Base-by-base conservation (phyloP, 1,140 invertebrate genomes). In the Pogonus chalceus region DNA sequence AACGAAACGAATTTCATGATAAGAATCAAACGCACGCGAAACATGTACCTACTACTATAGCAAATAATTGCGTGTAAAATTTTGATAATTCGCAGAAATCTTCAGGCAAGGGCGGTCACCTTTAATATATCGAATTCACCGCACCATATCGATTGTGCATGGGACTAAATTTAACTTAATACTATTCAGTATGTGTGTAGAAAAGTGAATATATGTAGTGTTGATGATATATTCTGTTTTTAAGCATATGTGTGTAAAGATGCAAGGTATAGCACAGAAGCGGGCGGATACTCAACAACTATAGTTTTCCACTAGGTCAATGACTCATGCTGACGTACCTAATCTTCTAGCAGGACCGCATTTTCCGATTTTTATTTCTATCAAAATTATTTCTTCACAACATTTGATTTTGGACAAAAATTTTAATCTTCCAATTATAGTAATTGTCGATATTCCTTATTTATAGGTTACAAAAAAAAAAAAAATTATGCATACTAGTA, bases 1-100 rank as follows among this genome's bases (percentile, higher is more conserved):
- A n/a, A n/a, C n/a, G n/a, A n/a, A n/a, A n/a, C n/a, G n/a, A n/a
- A n/a, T n/a, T n/a, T n/a, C n/a, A 31, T 18, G 37, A 43, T 43
- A 43, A 43, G 37, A 43, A 43, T 43, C 37, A 10, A 4, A 4
- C 4, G 37, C 37, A 43, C 37, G 37, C 37, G 18, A 43, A 16
- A 43, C 37, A 16, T 43, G 4, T 7, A 7, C 4, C 14, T 31
- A 31, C 14, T 31, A 10, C 37, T 7, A 10, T 43, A 7, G 37
- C 37, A 43, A 43, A 43, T n/a, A n/a, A n/a, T 43, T 43, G 37
- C 37, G 37, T 43, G 37, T 43, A 10, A 43, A 43, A 43, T 43
- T 43, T 43, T 43, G 37, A 43, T 16, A 43, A 43, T 43, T 31
- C 14, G 26, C 26, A 31, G 14, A 14, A 31, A 14, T 7, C n/a